Conservation (phyloP, 2,113 vertebrate species). For the Lagopus leucura region DNA sequence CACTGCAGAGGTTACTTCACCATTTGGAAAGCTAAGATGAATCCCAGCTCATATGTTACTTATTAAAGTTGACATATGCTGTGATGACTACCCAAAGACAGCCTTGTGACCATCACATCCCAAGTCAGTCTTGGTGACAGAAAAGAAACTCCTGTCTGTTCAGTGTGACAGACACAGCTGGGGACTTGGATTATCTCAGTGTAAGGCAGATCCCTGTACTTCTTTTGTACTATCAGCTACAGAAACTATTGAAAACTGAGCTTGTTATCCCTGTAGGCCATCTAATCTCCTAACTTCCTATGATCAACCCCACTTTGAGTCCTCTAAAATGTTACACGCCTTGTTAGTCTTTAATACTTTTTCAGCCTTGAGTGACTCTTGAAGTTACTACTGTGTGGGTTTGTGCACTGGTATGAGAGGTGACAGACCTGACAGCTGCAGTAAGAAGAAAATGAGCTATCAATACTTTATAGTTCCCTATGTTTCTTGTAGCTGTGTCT, state of each 20-base stretch:
- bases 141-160: background rate
- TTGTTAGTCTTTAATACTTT: background rate
- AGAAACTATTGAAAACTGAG: background rate
- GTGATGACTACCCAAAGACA: background rate
- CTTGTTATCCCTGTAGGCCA: fast-evolving
- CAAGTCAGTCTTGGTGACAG: background rate
- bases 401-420: background rate
- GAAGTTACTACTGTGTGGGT: background rate
- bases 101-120: background rate
- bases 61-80: background rate
- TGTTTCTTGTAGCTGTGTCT: background rate
- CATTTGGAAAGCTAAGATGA: background rate
- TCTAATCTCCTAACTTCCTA: background rate
- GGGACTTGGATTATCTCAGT: background rate
- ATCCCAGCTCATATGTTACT: background rate
- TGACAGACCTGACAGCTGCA: background rate
- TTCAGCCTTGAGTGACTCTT: background rate
- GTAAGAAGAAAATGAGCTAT: background rate
- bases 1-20: background rate
- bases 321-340: background rate
- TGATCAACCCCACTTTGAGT: background rate
- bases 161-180: fast-evolving
- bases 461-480: background rate
- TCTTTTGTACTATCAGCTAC: background rate
- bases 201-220: background rate